Percentiles rank a stretch among this genome's conserved stretches.
phyloP scores from a whole-genome alignment of 1,140 invertebrate species.

The Eurosta solidaginis region DNA sequence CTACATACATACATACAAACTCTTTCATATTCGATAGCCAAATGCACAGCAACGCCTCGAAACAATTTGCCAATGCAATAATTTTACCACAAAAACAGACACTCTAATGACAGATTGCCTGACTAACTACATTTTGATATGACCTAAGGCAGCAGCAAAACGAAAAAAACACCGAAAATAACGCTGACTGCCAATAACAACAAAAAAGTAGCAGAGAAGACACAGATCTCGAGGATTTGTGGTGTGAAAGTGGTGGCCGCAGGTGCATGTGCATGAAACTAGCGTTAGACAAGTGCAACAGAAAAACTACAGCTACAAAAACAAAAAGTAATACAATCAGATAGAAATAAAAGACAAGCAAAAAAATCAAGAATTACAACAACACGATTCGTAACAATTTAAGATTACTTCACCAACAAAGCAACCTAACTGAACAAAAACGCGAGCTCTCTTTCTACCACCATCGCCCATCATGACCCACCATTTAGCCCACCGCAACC shows the following conservation, averaged over 20 bases:
- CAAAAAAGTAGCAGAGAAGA: background rate
- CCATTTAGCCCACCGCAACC: background rate
- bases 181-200: background rate
- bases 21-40: background rate
- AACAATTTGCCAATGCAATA: background rate
- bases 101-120: slow-evolving; percentile 16
- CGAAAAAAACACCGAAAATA: background rate
- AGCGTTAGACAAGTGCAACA: background rate
- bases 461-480: background rate
- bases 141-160: slow-evolving; percentile 11
- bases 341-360: background rate
- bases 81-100: slow-evolving; percentile 8
- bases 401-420: slow-evolving; percentile 17
- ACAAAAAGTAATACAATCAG: background rate
- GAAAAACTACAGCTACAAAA: background rate
- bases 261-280: background rate
- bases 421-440: background rate
- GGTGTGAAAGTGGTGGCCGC: slow-evolving; percentile 16
- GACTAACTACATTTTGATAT: slow-evolving; percentile 22
- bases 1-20: too few species aligned
- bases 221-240: background rate
- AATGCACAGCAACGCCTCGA: background rate
- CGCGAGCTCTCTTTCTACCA: background rate
- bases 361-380: background rate
- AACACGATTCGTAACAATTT: slow-evolving; percentile 18